A percentile compares a stretch with the other conserved stretches of the same genome.
Conservation (phyloP, 2,797 vertebrate genomes). For the Miichthys miiuy region DNA sequence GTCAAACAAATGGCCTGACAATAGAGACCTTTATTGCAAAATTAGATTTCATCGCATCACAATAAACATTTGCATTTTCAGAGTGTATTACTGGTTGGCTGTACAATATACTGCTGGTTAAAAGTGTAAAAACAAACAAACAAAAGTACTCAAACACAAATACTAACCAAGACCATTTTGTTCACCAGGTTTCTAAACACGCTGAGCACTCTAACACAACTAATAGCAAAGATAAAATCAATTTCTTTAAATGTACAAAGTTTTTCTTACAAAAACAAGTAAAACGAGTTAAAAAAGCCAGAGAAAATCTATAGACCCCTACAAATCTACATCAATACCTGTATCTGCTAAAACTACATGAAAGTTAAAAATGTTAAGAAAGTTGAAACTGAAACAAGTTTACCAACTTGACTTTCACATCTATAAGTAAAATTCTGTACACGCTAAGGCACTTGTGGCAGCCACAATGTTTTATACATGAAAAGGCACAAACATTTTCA, state of each 20-base stretch:
- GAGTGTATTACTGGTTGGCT: slow-evolving; percentile 34
- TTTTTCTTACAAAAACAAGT: slow-evolving; percentile 34
- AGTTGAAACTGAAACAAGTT: slow-evolving; percentile 17
- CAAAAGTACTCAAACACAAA: slow-evolving; percentile 8
- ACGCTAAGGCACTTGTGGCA: slow-evolving; percentile 83
- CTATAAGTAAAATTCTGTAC: slow-evolving; percentile 68
- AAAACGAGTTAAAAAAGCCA: slow-evolving; percentile 31
- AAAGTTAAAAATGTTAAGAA: not conserved
- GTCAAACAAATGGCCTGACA: slow-evolving; percentile 7
- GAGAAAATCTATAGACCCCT: slow-evolving; percentile 18
- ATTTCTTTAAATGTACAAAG: slow-evolving; percentile 42
- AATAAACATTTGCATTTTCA: slow-evolving; percentile 44
- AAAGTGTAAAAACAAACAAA: slow-evolving; percentile 26
- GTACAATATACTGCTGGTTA: slow-evolving; percentile 62
- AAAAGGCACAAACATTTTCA: slow-evolving; percentile 35
- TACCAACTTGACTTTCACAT: slow-evolving; percentile 37
- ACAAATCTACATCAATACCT: slow-evolving; percentile 15
- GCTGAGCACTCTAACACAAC: not conserved
- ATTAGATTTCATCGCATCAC: slow-evolving; percentile 54
- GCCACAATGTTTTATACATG: slow-evolving; percentile 72
- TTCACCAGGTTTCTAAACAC: slow-evolving; percentile 27
- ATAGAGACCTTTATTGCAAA: slow-evolving; percentile 78
- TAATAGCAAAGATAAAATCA: slow-evolving; percentile 23
- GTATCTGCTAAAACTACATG: slow-evolving; percentile 14
- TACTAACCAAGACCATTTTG: slow-evolving; percentile 13